Percentiles rank a stretch among this genome's conserved stretches.
Conservation (phyloP, 2,888 invertebrate species). For the Eilema sororculum region DNA sequence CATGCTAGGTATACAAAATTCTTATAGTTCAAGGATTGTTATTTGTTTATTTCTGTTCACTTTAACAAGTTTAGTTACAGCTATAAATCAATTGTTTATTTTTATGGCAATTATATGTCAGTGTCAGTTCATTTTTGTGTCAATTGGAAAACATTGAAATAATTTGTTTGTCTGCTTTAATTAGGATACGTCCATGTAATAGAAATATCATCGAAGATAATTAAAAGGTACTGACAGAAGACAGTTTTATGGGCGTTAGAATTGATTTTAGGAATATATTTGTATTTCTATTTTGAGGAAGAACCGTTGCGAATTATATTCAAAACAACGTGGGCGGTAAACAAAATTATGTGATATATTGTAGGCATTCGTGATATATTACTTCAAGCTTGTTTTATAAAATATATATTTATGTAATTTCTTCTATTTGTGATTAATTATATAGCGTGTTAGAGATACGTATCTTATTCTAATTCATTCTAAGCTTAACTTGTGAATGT, state of each 20-base stretch:
- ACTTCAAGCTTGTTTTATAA: not conserved
- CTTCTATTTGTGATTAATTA: constrained; percentile 7
- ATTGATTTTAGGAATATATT: constrained; percentile 2
- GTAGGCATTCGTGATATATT: not conserved
- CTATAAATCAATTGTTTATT: constrained; percentile 29
- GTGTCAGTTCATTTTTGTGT: constrained; percentile 5
- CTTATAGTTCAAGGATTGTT: constrained; percentile 47
- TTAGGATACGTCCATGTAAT: constrained; percentile 21
- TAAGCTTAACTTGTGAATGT: not conserved
- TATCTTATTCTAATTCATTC: not conserved
- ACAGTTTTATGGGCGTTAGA: constrained; percentile 26
- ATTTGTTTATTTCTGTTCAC: constrained; percentile 29
- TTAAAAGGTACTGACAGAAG: constrained; percentile 9
- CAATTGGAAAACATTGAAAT: constrained; percentile 12
- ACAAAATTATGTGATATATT: not conserved
- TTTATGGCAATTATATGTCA: constrained; percentile 11
- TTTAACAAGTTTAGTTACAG: constrained; percentile 1
- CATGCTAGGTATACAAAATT: constrained; percentile 50
- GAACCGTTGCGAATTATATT: not conserved
- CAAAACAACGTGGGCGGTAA: constrained; percentile 9
- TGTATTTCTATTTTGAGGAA: not conserved
- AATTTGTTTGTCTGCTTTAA: constrained; percentile 21
- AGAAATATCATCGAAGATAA: constrained; percentile 15
- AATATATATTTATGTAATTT: not conserved
- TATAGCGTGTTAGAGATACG: not conserved